Base-by-base conservation (phyloP, 2,888 invertebrate genomes). In the Parnassius apollo region DNA sequence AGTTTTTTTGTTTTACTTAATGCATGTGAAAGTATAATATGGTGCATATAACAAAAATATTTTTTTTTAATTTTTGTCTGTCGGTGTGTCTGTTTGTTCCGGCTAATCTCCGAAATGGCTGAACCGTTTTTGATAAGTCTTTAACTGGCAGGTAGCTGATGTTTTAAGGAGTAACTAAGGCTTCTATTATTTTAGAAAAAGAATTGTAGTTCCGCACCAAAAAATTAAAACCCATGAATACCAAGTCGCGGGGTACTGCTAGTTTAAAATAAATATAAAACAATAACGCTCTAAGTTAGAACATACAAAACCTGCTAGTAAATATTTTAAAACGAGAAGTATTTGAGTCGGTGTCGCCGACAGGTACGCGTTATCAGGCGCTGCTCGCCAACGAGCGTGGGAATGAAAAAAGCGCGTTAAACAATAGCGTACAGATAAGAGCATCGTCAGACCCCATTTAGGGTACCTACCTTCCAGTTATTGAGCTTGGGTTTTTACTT, bases 401-500 rank as follows among this genome's bases (percentile, higher is more conserved):
- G 91, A 91, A 90, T 85, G 80, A 90, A 88, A 86, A 85, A 86
- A 83, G 81, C 85, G 82, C 82, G 88, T 91, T 88, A 89, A 91
- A 91, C 91, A 91, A 91, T 91, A 83, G 87, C 80, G 72, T 59
- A 66, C 73, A 91, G 91, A 91, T 91, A 91, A 91, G 83, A 84
- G 70, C 82, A 77, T 78, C 81, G 84, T 79, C 86, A 84, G 86
- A 83, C 83, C 83, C 82, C 86, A 84, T 88, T 90, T 84, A 81
- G 86, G 85, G 84, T 85, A 82, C 82, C 82, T 85, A 83, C 83
- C 81, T 81, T 75, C 80, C 74, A 82, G 80, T 84, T 85, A 86
- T 88, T 88, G 81, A 73, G 80, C 76, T 76, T 74, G 75, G 80
- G 80, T 85, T 86, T 84, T 82, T 81, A 81, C 80, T 78, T 7